phyloP scores from a whole-genome alignment of 2,888 invertebrate genomes.

The Nebria brevicollis region DNA sequence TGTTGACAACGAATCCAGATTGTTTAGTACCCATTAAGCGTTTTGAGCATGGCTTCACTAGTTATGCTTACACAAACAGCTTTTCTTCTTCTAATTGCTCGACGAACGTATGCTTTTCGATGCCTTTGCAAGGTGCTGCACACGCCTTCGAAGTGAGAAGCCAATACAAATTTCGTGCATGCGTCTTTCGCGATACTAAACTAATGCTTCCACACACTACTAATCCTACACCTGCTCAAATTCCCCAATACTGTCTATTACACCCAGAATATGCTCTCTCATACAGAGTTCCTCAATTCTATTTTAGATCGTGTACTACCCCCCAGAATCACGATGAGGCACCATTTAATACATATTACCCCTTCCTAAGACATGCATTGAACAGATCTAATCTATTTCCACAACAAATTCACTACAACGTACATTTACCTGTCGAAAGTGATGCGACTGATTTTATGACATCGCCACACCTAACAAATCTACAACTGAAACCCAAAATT shows the following conservation, averaged over 20 bases:
- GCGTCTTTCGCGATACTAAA: not conserved
- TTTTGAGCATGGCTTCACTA: not conserved
- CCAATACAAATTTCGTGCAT: conserved; percentile 9
- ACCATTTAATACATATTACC: not conserved
- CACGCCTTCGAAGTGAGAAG: not conserved
- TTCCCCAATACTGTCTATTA: conserved; percentile 19
- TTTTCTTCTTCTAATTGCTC: not conserved
- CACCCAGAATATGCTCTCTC: conserved; percentile 21
- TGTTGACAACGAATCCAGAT: not conserved
- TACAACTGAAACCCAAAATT: not conserved
- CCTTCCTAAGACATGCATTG: not conserved
- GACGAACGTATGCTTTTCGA: conserved; percentile 4
- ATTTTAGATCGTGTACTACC: conserved; percentile 16
- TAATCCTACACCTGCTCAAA: not conserved
- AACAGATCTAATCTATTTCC: conserved; percentile 4
- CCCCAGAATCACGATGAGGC: no score
- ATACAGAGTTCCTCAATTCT: conserved; percentile 13
- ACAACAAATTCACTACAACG: conserved; percentile 21
- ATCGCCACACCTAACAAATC: not conserved
- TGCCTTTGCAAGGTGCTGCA: not conserved
- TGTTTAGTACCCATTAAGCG: not conserved
- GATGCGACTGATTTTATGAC: no score
- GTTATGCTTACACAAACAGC: not conserved
- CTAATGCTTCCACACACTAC: not conserved
- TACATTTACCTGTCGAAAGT: conserved; percentile 10